Evolutionary conservation across 30 jellyfish, hydroid and myxozoan species (phyloP), one percentile per base, ranked within the genome.

Genomic region (Hydractinia echinata): DNA sequence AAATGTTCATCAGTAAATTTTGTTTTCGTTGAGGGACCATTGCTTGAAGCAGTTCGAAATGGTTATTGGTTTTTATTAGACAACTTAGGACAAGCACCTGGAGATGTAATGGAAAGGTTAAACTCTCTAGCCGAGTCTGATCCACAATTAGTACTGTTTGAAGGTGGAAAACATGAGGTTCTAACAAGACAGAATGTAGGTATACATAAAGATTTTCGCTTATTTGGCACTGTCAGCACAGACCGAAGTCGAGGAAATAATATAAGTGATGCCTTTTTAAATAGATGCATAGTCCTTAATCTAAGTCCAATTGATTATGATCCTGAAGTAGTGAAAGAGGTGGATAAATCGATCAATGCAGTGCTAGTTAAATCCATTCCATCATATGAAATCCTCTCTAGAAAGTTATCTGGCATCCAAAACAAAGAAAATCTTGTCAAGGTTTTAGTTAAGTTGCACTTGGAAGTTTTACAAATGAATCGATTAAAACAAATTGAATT

Each of bases 81-180:
- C 51, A 70, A 70, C 51, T 14, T 70, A 5, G 80, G 80, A 51
- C 58, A 70, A 70, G 80, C 80, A 18, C 80, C 80, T 21, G 80
- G 80, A 15, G 80, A 70, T 70, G 80, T 70, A 7, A 44, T 70
- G 21, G 80, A 70, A 18, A 7, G 80, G 51, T 56, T 70, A 18
- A 70, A 70, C 48, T 70, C 80, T 13, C 80, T 70, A 14, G 54
- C 80, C 48, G 80, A 70, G 48, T 54, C 80, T 70, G 58, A 21
- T 7, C 58, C 80, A 49, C 54, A 21, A 16, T 49, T 70, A 7
- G 54, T 5, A 18, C 48, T 70, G 67, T 70, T 18, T 49, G 80
- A 70, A 70, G 80, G 80, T 70, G 54, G 58, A 70, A 70, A 49
- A 18, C 21, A 44, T 18, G 80, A 70, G 48, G 51, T 51, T 19